Base-by-base conservation (phyloP, 2,797 vertebrate species). In the Eulemur coronatus region DNA sequence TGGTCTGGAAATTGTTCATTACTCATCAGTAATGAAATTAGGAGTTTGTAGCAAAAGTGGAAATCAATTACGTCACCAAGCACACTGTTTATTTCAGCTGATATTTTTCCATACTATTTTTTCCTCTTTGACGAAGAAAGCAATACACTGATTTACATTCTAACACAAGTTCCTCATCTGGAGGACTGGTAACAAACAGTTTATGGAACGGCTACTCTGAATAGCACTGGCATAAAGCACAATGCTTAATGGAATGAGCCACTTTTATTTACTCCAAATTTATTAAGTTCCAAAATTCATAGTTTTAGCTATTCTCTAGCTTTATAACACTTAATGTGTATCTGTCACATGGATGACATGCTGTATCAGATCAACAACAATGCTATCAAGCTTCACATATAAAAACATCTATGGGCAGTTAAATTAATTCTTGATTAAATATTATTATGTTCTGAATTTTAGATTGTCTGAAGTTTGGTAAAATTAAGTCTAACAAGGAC, bases 291-390 rank as follows among this genome's bases (percentile, higher is more conserved):
- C 91, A 8, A 97, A 96, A 91, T 89, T 91, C 59, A 94, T 0
- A 91, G 78, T 35, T 61, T 67, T 95, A 38, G 63, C 82, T 94
- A 88, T 86, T 86, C 14, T 93, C 61, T 95, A 94, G 88, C 65
- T 84, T 43, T 50, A 26, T 33, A 96, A 81, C 79, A 95, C 80
- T 97, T 97, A 93, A 98, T 97, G 91, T 97, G 92, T 81, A 95
- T 97, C 96, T 97, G 98, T 98, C 96, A 98, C 97, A 96, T 94
- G 82, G 88, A 97, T 95, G 89, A 90, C 55, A 73, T 38, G 67
- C 84, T 90, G 82, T 88, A 96, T 24, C 70, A 91, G 65, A 92
- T 50, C 41, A 38, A 15, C 84, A 93, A 96, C 14, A 69, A 63
- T 69, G 57, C 33, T 94, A 41, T 91, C 57, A 84, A 46, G 24